Percentiles rank a stretch among this genome's conserved stretches.
These are phyloP conservation scores for Pseudopodoces humilis DNA, from an alignment of 2,113 vertebrate genomes.

Conservation along the genomic window DNA sequence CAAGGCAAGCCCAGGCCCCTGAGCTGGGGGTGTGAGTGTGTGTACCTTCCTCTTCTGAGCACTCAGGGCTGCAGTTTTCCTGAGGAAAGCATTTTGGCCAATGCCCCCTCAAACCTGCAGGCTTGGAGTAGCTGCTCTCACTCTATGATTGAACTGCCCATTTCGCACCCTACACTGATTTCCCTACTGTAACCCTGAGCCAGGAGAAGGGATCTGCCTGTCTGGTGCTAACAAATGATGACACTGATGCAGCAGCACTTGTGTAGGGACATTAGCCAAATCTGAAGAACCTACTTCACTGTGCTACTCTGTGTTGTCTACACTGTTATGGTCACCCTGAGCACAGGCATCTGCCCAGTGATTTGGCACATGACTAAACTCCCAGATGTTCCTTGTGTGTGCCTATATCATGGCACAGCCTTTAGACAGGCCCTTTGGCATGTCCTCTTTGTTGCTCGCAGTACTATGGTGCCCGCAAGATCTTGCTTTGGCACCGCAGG, in stretches of 20 bases:
- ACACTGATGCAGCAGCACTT: background rate
- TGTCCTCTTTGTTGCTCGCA: fast-evolving
- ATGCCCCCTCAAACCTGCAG: background rate
- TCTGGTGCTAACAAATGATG: background rate
- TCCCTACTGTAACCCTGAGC: background rate
- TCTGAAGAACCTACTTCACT: background rate
- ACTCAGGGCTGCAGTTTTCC: background rate
- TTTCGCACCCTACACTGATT: background rate
- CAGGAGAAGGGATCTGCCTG: background rate
- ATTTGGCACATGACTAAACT: background rate
- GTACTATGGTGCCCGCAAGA: fast-evolving
- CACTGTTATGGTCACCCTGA: background rate
- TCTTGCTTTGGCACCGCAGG: background rate
- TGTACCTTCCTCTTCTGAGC: background rate
- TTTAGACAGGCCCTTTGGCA: background rate
- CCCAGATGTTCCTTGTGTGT: background rate
- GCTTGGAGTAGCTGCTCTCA: background rate
- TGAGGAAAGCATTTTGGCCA: background rate
- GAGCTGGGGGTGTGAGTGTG: background rate
- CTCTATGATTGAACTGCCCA: background rate
- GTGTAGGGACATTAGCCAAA: background rate
- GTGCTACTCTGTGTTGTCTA: fast-evolving
- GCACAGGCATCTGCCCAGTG: background rate
- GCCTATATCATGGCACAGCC: fast-evolving
- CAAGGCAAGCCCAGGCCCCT: background rate